Conservation (phyloP, 92 coral and sea anemone genomes). For the Zoanthus sociatus region DNA sequence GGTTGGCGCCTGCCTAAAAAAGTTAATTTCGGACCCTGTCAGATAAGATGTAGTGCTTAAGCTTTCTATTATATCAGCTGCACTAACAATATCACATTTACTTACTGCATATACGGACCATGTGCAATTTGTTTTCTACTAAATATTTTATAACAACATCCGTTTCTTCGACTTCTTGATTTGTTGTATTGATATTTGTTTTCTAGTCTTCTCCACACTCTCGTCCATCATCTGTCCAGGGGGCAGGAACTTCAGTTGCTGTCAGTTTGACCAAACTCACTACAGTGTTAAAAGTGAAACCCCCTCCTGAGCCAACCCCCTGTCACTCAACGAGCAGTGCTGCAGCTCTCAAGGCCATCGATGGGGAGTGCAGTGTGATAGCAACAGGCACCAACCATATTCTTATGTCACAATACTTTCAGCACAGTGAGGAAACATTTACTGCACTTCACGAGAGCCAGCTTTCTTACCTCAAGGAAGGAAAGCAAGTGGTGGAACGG, state of each 20-base stretch:
- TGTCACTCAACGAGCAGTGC: constrained; percentile 83
- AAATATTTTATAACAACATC: too few species aligned
- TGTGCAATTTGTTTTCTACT: too few species aligned
- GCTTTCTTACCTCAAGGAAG: constrained; percentile 69
- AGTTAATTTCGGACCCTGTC: too few species aligned
- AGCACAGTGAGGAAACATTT: constrained; percentile 77
- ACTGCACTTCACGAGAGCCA: constrained; percentile 71
- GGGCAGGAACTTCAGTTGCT: constrained; percentile 55
- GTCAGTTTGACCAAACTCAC: constrained; percentile 85
- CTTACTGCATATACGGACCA: too few species aligned
- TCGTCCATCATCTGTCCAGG: constrained; percentile 79
- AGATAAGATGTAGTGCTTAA: too few species aligned
- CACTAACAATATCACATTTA: too few species aligned
- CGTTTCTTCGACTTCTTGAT: too few species aligned
- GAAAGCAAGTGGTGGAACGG: constrained; percentile 50
- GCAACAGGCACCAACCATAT: constrained; percentile 86
- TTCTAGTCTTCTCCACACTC: constrained; percentile 75
- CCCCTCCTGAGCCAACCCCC: constrained; percentile 81
- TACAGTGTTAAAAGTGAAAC: constrained; percentile 70
- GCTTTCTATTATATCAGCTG: too few species aligned
- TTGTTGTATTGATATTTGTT: too few species aligned
- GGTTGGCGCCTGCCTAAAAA: too few species aligned
- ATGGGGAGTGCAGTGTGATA: constrained; percentile 83
- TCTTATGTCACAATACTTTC: constrained; percentile 80
- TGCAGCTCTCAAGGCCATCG: constrained; percentile 85